Evolutionary conservation across 1,140 invertebrate species (phyloP).

Genomic region (Subanguina moxae): DNA sequence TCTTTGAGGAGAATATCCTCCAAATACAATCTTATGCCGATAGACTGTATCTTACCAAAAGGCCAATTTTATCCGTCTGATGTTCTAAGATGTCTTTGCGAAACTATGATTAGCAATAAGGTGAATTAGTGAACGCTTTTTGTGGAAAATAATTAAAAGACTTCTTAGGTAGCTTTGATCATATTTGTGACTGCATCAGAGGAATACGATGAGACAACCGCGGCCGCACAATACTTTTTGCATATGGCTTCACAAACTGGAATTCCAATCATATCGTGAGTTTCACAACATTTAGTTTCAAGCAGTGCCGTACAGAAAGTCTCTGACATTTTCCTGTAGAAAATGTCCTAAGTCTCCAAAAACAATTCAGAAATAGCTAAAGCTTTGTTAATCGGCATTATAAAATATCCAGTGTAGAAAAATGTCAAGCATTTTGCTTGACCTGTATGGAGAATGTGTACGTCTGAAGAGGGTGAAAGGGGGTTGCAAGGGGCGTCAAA

Average conservation of each 20-base stretch:
- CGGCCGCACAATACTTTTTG: slow-evolving; percentile 53
- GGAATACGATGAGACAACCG: slow-evolving; percentile 38
- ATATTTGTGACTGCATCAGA: slow-evolving; percentile 52
- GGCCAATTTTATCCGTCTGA: slow-evolving; percentile 50
- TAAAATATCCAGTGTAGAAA: too few relatives aligned
- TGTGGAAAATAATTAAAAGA: neutral
- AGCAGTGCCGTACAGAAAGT: too few relatives aligned
- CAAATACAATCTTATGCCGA: slow-evolving; percentile 38
- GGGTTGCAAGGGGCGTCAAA: too few relatives aligned
- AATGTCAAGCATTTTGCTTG: too few relatives aligned
- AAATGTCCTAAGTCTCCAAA: too few relatives aligned
- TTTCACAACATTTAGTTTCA: too few relatives aligned
- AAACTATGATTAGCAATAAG: slow-evolving; percentile 42
- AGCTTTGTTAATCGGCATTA: too few relatives aligned
- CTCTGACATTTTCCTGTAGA: too few relatives aligned
- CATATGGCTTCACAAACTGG: slow-evolving; percentile 51
- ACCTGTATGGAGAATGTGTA: too few relatives aligned
- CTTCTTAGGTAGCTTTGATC: slow-evolving; percentile 39
- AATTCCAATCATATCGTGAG: slow-evolving; percentile 52
- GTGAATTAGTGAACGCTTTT: slow-evolving; percentile 7
- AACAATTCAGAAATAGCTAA: too few relatives aligned
- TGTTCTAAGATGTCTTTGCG: slow-evolving; percentile 52
- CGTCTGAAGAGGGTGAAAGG: too few relatives aligned
- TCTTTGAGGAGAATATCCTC: slow-evolving; percentile 34
- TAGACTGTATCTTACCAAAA: slow-evolving; percentile 52